Percentiles rank a stretch among this genome's conserved stretches.
phyloP scores from a whole-genome alignment of 2,888 invertebrate genomes.

The Troilus luridus region DNA sequence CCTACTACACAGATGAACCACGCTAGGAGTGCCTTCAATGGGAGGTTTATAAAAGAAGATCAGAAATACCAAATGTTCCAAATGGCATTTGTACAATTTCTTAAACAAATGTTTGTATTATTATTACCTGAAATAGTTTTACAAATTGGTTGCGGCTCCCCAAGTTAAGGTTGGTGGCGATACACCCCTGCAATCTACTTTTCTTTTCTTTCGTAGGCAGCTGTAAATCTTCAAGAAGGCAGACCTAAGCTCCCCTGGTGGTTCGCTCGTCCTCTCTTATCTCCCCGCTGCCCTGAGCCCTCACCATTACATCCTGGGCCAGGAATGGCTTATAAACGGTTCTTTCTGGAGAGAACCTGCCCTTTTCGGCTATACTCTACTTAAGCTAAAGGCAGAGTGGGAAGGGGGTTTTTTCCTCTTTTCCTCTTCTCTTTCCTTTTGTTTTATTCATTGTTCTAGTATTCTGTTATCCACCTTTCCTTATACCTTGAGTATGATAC shows the following conservation, averaged over 20 bases:
- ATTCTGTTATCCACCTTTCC: neutral
- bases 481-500: no score
- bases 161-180: no score
- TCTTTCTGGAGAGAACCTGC: neutral
- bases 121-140: no score
- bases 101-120: no score
- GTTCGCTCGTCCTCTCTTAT: neutral
- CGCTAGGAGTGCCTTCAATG: no score
- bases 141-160: no score
- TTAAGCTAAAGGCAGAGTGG: neutral
- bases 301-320: neutral
- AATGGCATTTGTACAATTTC: no score
- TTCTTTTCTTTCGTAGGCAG: no score
- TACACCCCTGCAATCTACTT: no score
- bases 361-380: neutral
- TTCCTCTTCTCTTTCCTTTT: neutral
- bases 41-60: no score
- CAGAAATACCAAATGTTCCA: no score
- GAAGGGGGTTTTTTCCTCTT: neutral
- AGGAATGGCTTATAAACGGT: neutral
- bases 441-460: neutral
- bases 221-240: neutral
- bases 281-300: neutral
- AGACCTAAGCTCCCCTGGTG: neutral
- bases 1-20: no score